Conservation (phyloP, 2,113 vertebrate genomes). For the Alouatta palliata region DNA sequence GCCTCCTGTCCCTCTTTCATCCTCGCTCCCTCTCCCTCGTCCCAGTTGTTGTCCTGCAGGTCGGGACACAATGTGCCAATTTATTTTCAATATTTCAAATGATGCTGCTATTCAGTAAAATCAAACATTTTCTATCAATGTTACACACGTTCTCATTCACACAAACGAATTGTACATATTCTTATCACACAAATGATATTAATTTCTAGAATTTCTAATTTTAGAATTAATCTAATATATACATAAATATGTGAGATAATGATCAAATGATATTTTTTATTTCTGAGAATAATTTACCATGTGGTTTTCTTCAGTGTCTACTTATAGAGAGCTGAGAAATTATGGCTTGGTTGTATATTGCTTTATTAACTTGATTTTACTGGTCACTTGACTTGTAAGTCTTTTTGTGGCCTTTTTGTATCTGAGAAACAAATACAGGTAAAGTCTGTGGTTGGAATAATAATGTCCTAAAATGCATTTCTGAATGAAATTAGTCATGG, state of each 20-base stretch:
- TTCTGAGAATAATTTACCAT: constrained; percentile 61
- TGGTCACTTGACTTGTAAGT: neutral
- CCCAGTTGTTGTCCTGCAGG: no score
- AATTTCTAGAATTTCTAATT: neutral
- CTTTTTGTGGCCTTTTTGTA: constrained; percentile 66
- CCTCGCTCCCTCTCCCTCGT: no score
- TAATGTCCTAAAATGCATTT: constrained; percentile 34
- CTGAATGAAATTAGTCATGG: neutral
- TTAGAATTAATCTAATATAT: constrained; percentile 12
- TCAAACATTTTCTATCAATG: neutral
- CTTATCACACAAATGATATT: neutral
- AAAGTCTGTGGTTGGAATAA: neutral
- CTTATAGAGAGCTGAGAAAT: constrained; percentile 62
- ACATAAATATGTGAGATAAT: neutral
- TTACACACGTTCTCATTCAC: neutral
- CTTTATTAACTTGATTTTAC: constrained; percentile 41
- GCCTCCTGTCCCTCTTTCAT: no score
- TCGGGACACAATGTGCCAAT: neutral
- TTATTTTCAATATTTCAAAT: neutral
- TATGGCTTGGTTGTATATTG: constrained; percentile 54
- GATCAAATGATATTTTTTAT: constrained; percentile 54
- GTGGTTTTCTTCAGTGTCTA: constrained; percentile 40
- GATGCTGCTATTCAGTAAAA: neutral
- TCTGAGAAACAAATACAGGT: constrained; percentile 39
- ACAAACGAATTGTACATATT: neutral